Evolutionary conservation across 2,888 invertebrate genomes (phyloP), one percentile per base, ranked within the genome.

Genomic region (Cerastis rubricosa): DNA sequence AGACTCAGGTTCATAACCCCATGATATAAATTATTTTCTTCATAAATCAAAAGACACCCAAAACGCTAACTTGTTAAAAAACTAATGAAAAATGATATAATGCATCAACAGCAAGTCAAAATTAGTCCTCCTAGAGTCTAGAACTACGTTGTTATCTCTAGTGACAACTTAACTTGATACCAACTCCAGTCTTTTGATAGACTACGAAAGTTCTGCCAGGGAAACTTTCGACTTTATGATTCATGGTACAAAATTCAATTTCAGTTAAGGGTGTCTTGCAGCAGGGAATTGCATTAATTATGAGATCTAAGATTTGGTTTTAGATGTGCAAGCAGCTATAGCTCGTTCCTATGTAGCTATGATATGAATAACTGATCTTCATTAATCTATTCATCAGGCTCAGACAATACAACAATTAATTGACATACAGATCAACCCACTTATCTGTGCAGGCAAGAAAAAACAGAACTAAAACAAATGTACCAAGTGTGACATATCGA

Each of bases 101-200:
- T 54, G 25, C 25, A 78, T 78, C 51, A 54, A 51, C 8, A 25
- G 11, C 25, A n/a, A 35, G 17, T 1, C 12, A 76, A 63, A 76
- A 76, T 76, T n/a, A 47, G 12, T 47, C 14, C 2, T 19, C n/a
- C 40, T 78, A 29, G 29, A 59, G 29, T 59, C 17, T 66, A 25
- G 49, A 65, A 66, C 22, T 35, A 12, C n/a, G 6, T 19, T 63
- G 22, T 9, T 40, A 40, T 57, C 78, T 76, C 54, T 57, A 7
- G 71, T n/a, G 70, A 47, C 17, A 76, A 47, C 11, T 65, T 51
- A 66, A 47, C 40, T 49, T 49, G 47, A 61, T 12, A 49, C 7
- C 29, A 65, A 43, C 76, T 43, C 9, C 43, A 61, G 17, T 17
- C 2, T 75, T 67, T 25, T 78, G 29, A 43, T n/a, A 25, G 19